These are phyloP conservation scores for Germaria angustata DNA, from an alignment of 2,888 invertebrate species.

Conservation along the genomic window DNA sequence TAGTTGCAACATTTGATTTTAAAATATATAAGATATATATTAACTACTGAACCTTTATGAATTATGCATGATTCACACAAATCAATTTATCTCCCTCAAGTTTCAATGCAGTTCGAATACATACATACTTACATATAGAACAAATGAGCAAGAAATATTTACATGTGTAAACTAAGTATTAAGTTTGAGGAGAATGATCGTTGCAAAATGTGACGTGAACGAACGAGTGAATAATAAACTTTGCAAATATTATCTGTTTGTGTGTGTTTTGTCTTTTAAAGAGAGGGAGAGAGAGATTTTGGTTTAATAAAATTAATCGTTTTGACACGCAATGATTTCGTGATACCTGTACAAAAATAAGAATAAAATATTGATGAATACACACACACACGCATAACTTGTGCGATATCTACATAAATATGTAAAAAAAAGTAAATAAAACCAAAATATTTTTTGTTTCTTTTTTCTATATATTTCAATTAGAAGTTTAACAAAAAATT, in stretches of 20 bases:
- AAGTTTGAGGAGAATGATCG: not conserved
- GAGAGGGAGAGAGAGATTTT: not conserved
- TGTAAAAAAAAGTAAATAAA: no score
- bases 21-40: no score
- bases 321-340: constrained; percentile 65
- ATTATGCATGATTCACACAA: no score
- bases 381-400: not conserved
- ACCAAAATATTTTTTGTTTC: constrained; percentile 10
- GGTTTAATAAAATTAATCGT: constrained; percentile 58
- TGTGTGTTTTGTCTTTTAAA: no score
- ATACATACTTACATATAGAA: no score
- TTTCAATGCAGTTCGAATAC: no score
- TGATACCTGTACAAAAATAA: constrained; percentile 55
- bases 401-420: not conserved
- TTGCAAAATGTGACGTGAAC: not conserved
- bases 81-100: no score
- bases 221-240: not conserved
- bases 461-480: constrained; percentile 32
- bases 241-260: constrained; percentile 5
- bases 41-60: no score
- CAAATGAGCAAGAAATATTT: no score
- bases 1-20: no score
- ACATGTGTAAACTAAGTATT: no score
- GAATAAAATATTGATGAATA: not conserved
- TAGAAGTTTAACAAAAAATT: constrained; percentile 35